These are phyloP conservation scores for Trachelus tabidus DNA, from an alignment of 2,888 invertebrate species.

Conservation along the genomic window DNA sequence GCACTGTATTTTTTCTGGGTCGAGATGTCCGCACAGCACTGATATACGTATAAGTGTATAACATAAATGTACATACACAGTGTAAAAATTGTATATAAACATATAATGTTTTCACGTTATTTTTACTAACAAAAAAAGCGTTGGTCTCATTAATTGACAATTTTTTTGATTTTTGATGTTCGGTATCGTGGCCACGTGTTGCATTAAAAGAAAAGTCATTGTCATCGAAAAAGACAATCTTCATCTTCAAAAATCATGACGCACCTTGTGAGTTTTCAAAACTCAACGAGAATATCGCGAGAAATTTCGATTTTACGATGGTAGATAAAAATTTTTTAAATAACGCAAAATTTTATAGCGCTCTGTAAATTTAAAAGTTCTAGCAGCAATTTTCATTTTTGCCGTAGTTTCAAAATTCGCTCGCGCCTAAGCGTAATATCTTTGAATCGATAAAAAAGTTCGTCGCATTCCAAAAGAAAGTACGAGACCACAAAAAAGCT, in stretches of 20 bases:
- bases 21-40: slow-evolving; percentile 59
- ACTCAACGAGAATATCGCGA: neutral
- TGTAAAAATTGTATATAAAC: neutral
- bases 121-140: neutral
- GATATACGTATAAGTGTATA: slow-evolving; percentile 22
- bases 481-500: neutral
- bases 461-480: neutral
- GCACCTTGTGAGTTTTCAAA: too few relatives aligned
- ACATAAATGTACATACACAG: slow-evolving; percentile 14
- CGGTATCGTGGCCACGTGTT: neutral
- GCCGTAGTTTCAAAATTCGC: neutral
- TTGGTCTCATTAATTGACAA: neutral
- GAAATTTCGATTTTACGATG: neutral
- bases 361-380: neutral
- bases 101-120: neutral
- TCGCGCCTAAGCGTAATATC: neutral
- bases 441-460: neutral
- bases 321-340: neutral
- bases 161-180: neutral
- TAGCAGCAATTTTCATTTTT: neutral
- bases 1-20: slow-evolving; percentile 28
- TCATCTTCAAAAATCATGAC: too few relatives aligned
- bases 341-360: neutral
- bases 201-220: neutral
- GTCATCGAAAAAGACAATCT: neutral